Base-by-base conservation (phyloP, 2,797 vertebrate species). In the Glossophaga mutica region DNA sequence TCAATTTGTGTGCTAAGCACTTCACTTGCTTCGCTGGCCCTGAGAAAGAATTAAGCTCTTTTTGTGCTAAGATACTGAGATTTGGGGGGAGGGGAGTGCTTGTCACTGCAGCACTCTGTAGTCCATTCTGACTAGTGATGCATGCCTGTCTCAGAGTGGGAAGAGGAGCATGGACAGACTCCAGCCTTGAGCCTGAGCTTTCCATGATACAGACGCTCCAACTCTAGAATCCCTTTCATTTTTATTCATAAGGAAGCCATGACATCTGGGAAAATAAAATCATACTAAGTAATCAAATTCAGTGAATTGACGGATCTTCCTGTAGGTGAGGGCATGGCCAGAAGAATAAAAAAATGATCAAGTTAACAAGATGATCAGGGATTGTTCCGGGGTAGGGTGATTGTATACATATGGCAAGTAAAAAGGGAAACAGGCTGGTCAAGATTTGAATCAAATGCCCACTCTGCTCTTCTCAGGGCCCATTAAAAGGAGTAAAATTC, bases 401-500 rank as follows among this genome's bases (percentile, higher is more conserved):
- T 6, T 82, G 22, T 50, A 89, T 24, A 34, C 71, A 78, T 95
- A 77, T 26, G 65, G 52, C 95, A 96, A 95, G 9, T 15, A 89
- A 71, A 62, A 67, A 29, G 11, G 34, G 57, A 68, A 90, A 57
- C 2, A 83, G 55, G 10, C 46, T 89, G 74, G 22, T 95, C 34
- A 85, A 79, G 57, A 86, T 91, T 89, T 76, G 32, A 82, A 84
- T 78, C 52, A 94, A 78, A 71, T 71, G 32, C 34, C 57, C 71
- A 46, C 10, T 77, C 37, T 92, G 82, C 73, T 68, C 29, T 92
- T 90, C 78, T 83, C 34, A 26, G 77, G 22, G 37, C 9, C 42
- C 59, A 59, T 71, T 82, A 79, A 94, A 96, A 78, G 48, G 32
- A 89, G 50, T 37, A 78, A 94, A 89, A 94, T 37, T 78, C 57